Base-by-base conservation (phyloP, 2,797 vertebrate genomes). In the Sebastolobus altivelis region DNA sequence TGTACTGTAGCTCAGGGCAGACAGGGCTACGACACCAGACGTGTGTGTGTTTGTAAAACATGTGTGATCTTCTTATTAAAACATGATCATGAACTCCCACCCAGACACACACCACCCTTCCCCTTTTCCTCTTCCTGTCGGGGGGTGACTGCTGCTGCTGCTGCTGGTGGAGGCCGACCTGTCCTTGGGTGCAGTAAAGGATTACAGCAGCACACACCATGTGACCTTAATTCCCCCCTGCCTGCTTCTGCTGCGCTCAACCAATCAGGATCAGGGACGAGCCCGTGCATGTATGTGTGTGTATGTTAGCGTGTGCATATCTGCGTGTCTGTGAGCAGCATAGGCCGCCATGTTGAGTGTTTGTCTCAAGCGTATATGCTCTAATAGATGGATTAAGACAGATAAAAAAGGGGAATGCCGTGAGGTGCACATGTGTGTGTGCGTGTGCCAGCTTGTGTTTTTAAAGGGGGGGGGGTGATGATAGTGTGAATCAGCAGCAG, bases 181-280 rank as follows among this genome's bases (percentile, higher is more conserved):
- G 89, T 93, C 91, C 90, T 93, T 94, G 92, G 83, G 84, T 91
- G 89, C 86, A 88, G 87, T 89, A 89, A 93, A 88, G 92, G 92
- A 94, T 94, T 94, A 94, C 88, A 90, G 85, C 86, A 87, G 88
- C 82, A 88, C 72, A 61, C 82, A 92, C 89, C 92, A 92, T 92
- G 91, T 94, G 93, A 94, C 95, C 95, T 93, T 94, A 93, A 95
- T 95, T 90, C 87, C 88, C 88, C 93, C 87, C 76, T 87, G 82
- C 81, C 67, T 81, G 87, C 86, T 86, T 83, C 70, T 87, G 77
- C 72, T 71, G 54, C 18, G 11, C 83, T 82, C 80, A 85, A 74
- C 89, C 92, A 92, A 92, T 92, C 87, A 83, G 84, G 61, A 81
- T 72, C 77, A 75, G 76, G 63, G 69, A 87, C 81, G 82, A 79